A percentile compares a stretch with the other conserved stretches of the same genome.
Evolutionary conservation across 2,888 invertebrate genomes (phyloP).

Genomic region (Baccha elongata): DNA sequence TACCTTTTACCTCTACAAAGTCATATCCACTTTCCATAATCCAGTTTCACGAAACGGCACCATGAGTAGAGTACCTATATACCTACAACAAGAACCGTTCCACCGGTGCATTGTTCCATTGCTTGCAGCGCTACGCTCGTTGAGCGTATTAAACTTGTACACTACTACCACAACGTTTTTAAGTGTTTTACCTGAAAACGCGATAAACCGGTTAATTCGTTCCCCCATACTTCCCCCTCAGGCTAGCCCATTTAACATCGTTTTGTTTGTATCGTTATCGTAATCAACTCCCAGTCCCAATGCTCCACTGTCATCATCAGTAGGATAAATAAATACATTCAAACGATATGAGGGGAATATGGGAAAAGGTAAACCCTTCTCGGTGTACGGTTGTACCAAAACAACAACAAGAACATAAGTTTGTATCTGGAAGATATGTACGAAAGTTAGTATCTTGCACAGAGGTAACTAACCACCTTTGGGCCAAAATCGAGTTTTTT

Average conservation of each 20-base stretch:
- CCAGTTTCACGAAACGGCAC: constrained; percentile 60
- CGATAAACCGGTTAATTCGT: constrained; percentile 65
- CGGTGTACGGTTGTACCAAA: not conserved
- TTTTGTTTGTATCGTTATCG: constrained; percentile 39
- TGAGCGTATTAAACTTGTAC: constrained; percentile 19
- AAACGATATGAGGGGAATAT: not conserved
- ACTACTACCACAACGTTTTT: constrained; percentile 11
- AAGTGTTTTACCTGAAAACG: constrained; percentile 47
- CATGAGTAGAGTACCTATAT: constrained; percentile 50
- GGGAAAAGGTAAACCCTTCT: not conserved
- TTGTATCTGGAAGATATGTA: constrained; percentile 33
- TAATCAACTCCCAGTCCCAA: constrained; percentile 54
- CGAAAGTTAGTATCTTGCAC: constrained; percentile 11
- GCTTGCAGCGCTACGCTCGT: constrained; percentile 37
- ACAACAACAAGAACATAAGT: constrained; percentile 15
- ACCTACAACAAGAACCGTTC: constrained; percentile 67
- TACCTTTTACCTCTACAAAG: not conserved
- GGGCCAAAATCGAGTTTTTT: constrained; percentile 43
- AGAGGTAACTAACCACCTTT: constrained; percentile 25
- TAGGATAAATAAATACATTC: constrained; percentile 19
- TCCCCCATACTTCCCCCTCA: not conserved
- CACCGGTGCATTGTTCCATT: constrained; percentile 52
- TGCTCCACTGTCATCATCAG: constrained; percentile 54
- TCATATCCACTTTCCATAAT: constrained; percentile 54
- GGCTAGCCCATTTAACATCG: not conserved